phyloP scores from a whole-genome alignment of 2,797 vertebrate genomes.

The Linurgus olivaceus region DNA sequence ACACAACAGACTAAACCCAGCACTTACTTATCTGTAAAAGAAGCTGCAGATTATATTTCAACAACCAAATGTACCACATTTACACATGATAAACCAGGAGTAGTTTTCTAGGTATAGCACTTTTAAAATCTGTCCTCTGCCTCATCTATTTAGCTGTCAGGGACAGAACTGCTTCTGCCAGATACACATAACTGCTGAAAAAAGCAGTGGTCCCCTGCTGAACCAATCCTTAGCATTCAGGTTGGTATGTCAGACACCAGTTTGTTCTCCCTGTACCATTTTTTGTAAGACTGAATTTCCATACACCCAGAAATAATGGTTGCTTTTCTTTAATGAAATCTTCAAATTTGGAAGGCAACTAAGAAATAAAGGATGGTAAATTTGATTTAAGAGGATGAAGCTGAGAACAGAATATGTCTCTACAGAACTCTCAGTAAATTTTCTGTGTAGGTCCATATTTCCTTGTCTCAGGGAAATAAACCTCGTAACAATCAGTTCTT shows the following conservation, averaged over 20 bases:
- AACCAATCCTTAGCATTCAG: not conserved
- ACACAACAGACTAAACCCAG: not conserved
- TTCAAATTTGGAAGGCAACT: not conserved
- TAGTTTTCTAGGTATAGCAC: not conserved
- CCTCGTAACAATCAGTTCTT: not conserved
- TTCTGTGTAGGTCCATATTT: not conserved
- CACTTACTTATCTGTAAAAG: not conserved
- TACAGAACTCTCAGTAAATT: not conserved
- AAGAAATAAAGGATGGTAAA: not conserved
- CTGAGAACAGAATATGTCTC: not conserved
- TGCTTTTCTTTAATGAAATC: not conserved
- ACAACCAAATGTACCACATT: not conserved
- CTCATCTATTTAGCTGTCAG: not conserved
- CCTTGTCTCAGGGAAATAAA: not conserved
- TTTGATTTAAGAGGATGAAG: not conserved
- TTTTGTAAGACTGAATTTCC: not conserved
- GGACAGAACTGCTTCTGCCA: not conserved
- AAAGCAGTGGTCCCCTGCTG: not conserved
- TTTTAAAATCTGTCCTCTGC: not conserved
- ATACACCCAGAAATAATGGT: accelerated
- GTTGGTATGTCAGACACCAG: not conserved
- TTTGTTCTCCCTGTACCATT: not conserved
- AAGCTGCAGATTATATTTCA: not conserved
- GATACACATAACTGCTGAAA: not conserved
- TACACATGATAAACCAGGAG: not conserved